phyloP scores from a whole-genome alignment of 2,113 vertebrate species.

The Maccullochella peelii region DNA sequence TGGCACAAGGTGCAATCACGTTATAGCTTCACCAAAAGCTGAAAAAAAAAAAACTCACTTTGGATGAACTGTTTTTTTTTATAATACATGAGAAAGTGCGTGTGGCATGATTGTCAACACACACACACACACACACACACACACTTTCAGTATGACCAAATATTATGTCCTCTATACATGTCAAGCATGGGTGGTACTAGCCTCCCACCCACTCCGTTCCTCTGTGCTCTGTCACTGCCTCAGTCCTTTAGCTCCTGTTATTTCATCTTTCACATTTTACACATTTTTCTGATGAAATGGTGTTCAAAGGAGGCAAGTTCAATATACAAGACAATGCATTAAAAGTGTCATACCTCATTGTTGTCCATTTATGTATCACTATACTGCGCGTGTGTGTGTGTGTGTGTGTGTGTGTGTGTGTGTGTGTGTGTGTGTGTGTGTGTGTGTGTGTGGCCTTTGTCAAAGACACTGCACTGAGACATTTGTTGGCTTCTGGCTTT shows the following conservation, averaged over 20 bases:
- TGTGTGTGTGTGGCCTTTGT: not conserved
- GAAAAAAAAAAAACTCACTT: not conserved
- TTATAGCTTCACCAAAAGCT: not conserved
- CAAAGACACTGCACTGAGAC: not conserved
- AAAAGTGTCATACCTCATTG: not conserved
- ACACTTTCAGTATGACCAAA: too few species aligned
- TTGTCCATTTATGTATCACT: not conserved
- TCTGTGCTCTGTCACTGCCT: too few species aligned
- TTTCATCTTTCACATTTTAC: not conserved
- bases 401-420: not conserved
- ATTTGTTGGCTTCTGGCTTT: not conserved
- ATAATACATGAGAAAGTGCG: too few species aligned
- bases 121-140: too few species aligned
- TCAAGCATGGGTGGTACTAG: too few species aligned
- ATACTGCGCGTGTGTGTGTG: not conserved
- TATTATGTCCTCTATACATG: too few species aligned
- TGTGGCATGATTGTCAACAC: too few species aligned
- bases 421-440: not conserved
- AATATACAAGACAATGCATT: not conserved
- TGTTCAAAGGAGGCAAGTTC: not conserved
- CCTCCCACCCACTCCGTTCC: too few species aligned
- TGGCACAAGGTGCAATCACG: slow-evolving; percentile 30
- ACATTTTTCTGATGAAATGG: not conserved
- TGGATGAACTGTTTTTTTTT: too few species aligned
- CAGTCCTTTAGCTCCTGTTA: not conserved